phyloP scores from a whole-genome alignment of 2,113 vertebrate species.

The Nycticebus coucang region DNA sequence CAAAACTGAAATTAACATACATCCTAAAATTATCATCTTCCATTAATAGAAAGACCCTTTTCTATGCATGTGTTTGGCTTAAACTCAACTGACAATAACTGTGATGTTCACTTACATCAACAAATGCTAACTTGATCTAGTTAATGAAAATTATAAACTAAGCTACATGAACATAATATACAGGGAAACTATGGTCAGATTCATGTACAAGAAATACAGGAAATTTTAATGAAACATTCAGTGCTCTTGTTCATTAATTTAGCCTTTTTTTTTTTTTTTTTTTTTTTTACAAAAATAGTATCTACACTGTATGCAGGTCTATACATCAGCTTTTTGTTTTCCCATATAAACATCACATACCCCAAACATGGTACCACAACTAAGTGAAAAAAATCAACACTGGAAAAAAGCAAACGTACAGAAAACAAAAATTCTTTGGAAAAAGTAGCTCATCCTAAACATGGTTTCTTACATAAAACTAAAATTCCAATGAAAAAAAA shows the following conservation, averaged over 20 bases:
- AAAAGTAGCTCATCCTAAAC: slow-evolving; percentile 83
- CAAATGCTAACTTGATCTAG: slow-evolving; percentile 87
- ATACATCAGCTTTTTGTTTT: slow-evolving; percentile 86
- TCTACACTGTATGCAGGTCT: slow-evolving; percentile 91
- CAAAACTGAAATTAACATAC: slow-evolving; percentile 91
- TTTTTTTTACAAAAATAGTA: slow-evolving; percentile 90
- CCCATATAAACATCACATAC: slow-evolving; percentile 83
- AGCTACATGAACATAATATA: slow-evolving; percentile 89
- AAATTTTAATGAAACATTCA: slow-evolving; percentile 79
- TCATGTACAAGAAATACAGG: slow-evolving; percentile 87
- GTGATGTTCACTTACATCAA: slow-evolving; percentile 84
- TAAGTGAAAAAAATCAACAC: slow-evolving; percentile 77
- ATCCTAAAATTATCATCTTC: slow-evolving; percentile 87
- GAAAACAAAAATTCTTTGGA: slow-evolving; percentile 62
- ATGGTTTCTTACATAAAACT: slow-evolving; percentile 79
- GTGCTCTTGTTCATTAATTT: slow-evolving; percentile 89
- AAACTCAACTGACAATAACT: slow-evolving; percentile 84
- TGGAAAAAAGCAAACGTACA: slow-evolving; percentile 78
- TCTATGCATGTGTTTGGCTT: slow-evolving; percentile 85
- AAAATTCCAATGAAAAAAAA: slow-evolving; percentile 53
- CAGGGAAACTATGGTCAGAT: slow-evolving; percentile 85
- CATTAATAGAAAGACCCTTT: slow-evolving; percentile 85
- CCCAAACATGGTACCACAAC: slow-evolving; percentile 84
- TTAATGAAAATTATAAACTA: slow-evolving; percentile 88
- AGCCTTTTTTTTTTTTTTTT: slow-evolving; percentile 70